Percentiles rank a stretch among this genome's conserved stretches.
Evolutionary conservation across 2,797 vertebrate genomes (phyloP).

Genomic region (Austrolebias charrua): DNA sequence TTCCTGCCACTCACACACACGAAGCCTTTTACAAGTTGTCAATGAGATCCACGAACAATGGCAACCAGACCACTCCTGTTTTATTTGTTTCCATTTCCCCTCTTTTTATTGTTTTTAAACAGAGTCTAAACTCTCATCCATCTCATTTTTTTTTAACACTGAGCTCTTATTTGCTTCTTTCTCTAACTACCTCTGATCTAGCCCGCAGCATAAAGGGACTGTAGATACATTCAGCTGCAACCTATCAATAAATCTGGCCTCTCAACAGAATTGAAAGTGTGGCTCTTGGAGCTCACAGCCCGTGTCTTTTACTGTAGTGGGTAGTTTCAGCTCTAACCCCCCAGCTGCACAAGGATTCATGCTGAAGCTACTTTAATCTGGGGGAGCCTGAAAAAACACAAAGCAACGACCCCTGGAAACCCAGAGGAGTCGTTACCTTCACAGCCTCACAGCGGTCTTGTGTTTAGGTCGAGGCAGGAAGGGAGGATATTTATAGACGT

Average conservation of each 20-base stretch:
- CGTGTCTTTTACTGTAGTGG: slow-evolving; percentile 47
- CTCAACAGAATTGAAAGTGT: slow-evolving; percentile 40
- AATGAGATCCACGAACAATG: slow-evolving; percentile 27
- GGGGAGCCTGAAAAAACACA: slow-evolving; percentile 37
- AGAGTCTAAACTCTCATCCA: slow-evolving; percentile 5
- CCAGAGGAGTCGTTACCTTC: slow-evolving; percentile 30
- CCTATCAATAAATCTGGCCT: slow-evolving; percentile 68
- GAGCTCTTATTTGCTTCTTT: slow-evolving; percentile 12
- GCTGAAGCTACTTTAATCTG: slow-evolving; percentile 51
- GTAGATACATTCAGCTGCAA: slow-evolving; percentile 58
- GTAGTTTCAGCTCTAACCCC: slow-evolving; percentile 33
- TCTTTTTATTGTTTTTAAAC: slow-evolving; percentile 5
- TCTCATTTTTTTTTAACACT: slow-evolving; percentile 8
- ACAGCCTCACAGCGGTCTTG: slow-evolving; percentile 29
- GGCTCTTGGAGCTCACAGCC: slow-evolving; percentile 29
- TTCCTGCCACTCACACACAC: slow-evolving; percentile 27
- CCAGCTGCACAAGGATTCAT: slow-evolving; percentile 35
- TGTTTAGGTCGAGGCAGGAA: slow-evolving; percentile 29
- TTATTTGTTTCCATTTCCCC: slow-evolving; percentile 11
- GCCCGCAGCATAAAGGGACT: slow-evolving; percentile 42
- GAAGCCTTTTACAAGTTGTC: slow-evolving; percentile 51
- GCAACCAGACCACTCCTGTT: not conserved
- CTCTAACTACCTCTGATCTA: slow-evolving; percentile 48
- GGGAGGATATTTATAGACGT: slow-evolving; percentile 53
- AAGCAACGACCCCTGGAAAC: slow-evolving; percentile 45